phyloP scores from a whole-genome alignment of 1,140 invertebrate genomes.

The Nomia melanderi region DNA sequence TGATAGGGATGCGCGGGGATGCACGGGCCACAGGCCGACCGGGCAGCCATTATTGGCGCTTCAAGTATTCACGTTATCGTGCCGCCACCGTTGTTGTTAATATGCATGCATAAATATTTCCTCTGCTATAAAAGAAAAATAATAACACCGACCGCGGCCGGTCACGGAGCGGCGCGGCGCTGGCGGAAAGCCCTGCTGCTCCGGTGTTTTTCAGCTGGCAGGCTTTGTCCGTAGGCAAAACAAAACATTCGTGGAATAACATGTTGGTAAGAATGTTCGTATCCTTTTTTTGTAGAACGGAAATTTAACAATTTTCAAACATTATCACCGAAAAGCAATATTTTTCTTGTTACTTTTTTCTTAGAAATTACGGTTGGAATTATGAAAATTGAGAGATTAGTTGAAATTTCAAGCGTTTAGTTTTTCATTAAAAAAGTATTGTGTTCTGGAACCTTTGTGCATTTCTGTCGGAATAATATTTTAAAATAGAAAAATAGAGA shows the following conservation, averaged over 20 bases:
- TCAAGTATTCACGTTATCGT: slow-evolving; percentile 37
- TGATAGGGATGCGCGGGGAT: slow-evolving; percentile 22
- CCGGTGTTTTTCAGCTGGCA: background rate
- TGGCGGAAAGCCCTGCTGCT: background rate
- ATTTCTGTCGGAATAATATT: no score
- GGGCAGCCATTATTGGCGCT: slow-evolving; percentile 9
- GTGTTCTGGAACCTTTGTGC: no score
- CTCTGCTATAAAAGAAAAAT: no score
- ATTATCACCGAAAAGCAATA: no score
- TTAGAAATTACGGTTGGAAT: no score
- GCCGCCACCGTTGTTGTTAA: background rate
- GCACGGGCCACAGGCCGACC: background rate
- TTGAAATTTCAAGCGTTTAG: no score
- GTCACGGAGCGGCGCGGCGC: no score
- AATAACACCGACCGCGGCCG: background rate
- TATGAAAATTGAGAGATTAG: no score
- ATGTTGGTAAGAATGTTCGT: background rate
- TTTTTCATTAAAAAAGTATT: no score
- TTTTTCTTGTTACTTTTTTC: no score
- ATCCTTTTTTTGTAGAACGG: background rate
- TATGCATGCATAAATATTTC: background rate
- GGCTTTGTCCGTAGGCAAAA: background rate
- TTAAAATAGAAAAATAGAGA: no score
- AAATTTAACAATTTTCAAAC: no score
- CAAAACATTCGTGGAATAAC: background rate